phyloP scores from a whole-genome alignment of 2,797 vertebrate genomes.

The Tarsius wallacei region DNA sequence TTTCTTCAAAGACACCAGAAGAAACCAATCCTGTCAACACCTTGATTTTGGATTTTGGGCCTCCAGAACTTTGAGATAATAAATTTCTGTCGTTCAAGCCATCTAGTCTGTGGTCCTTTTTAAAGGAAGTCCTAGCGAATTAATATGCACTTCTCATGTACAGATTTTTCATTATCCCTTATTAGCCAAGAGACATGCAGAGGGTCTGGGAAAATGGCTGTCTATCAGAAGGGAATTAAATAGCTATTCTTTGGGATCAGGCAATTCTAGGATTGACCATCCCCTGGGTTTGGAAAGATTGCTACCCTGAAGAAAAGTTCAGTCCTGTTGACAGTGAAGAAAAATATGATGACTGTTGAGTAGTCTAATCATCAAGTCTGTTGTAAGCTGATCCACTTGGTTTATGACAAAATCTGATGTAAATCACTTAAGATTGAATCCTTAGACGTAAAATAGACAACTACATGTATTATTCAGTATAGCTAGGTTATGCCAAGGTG shows the following conservation, averaged over 20 bases:
- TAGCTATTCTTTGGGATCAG: too few species aligned
- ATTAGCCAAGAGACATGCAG: neutral
- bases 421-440: neutral
- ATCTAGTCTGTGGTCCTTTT: neutral
- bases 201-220: neutral
- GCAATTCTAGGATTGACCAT: neutral
- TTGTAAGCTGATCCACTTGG: neutral
- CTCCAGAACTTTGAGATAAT: neutral
- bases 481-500: neutral
- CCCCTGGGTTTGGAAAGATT: neutral
- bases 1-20: neutral
- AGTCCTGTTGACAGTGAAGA: neutral
- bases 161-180: neutral
- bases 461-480: neutral
- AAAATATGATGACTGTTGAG: neutral
- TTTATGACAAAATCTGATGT: neutral
- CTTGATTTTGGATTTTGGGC: neutral
- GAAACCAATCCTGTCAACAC: neutral
- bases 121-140: neutral
- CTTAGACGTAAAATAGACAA: neutral
- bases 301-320: neutral
- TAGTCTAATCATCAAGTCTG: neutral
- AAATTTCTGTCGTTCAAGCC: neutral
- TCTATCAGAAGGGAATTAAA: neutral
- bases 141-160: neutral